Evolutionary conservation across 1,140 invertebrate genomes (phyloP), one percentile per base, ranked within the genome.

Genomic region (Drosophila teissieri): DNA sequence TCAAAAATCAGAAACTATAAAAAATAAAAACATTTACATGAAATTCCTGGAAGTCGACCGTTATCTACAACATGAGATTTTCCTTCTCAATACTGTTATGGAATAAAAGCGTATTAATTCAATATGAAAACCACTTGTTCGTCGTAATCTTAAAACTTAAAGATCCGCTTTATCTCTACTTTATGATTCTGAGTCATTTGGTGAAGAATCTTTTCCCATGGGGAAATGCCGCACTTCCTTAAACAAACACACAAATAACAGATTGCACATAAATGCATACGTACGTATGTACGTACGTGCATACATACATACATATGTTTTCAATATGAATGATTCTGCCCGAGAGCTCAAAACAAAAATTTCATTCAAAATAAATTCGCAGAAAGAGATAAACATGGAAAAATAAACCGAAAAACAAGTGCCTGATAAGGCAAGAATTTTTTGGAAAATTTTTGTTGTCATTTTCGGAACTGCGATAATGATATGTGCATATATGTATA

Each of bases 381-480:
- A 51, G 22, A 40, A 40, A 14, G 44, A 48, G 63, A 62, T 63
- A 22, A 65, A 48, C 42, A 10, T n/a, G 11, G 51, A 22, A 46
- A 46, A 15, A 24, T n/a, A 48, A 27, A 11, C 11, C 27, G 11
- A 34, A 64, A 46, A 54, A 37, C 37, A 49, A 37, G 54, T 37
- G 22, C 22, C 19, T 64, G 58, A 68, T 52, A 68, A 65, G 61
- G 11, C 11, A 44, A 36, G 19, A 36, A 65, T 68, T 64, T 64
- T 44, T 63, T 61, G 46, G 45, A 68, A 65, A 68, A 65, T 68
- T 65, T 68, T 64, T 22, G 1, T 63, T 65, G 60, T 64, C 17
- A 45, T 52, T 68, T 68, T 68, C 17, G 37, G 60, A 64, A 68
- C 49, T 51, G 37, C 46, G 64, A 68, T 68, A 68, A 68, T 67